A percentile compares a stretch with the other conserved stretches of the same genome.
Evolutionary conservation across 2,113 vertebrate species (phyloP).

Genomic region (Hippolais icterina): DNA sequence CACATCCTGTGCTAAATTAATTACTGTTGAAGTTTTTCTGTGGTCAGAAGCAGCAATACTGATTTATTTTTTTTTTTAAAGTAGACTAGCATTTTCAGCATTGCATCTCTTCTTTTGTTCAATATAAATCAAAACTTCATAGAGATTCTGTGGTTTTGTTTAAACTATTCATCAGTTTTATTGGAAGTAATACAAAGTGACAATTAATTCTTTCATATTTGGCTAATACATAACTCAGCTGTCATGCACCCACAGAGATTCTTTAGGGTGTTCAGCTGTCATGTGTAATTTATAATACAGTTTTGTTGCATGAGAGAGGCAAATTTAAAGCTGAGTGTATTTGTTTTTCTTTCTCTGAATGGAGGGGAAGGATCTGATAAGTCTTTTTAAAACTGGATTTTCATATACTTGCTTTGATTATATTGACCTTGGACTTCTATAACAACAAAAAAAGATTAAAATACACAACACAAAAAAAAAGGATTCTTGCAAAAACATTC

Average conservation of each 20-base stretch:
- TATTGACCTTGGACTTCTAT: not conserved
- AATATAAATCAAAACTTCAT: not conserved
- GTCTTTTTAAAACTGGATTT: not conserved
- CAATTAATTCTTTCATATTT: slow-evolving; percentile 42
- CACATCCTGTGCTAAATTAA: not conserved
- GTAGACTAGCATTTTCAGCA: not conserved
- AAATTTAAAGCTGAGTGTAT: not conserved
- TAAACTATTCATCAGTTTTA: slow-evolving; percentile 9
- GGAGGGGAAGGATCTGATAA: not conserved
- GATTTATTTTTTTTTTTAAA: too few species aligned
- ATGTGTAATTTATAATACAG: not conserved
- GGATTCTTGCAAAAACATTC: not conserved
- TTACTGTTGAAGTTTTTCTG: not conserved
- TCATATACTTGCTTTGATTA: not conserved
- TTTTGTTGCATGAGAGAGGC: not conserved
- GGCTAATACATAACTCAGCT: slow-evolving; percentile 1
- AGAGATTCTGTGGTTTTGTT: not conserved
- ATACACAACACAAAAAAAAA: not conserved
- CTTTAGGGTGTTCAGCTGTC: not conserved
- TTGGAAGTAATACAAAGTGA: slow-evolving; percentile 27
- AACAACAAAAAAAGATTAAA: not conserved
- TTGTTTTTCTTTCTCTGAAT: not conserved
- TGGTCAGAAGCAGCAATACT: not conserved
- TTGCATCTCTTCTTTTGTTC: not conserved
- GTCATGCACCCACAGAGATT: not conserved